Base-by-base conservation (phyloP, 92 coral and sea anemone genomes). In the Porites rus region DNA sequence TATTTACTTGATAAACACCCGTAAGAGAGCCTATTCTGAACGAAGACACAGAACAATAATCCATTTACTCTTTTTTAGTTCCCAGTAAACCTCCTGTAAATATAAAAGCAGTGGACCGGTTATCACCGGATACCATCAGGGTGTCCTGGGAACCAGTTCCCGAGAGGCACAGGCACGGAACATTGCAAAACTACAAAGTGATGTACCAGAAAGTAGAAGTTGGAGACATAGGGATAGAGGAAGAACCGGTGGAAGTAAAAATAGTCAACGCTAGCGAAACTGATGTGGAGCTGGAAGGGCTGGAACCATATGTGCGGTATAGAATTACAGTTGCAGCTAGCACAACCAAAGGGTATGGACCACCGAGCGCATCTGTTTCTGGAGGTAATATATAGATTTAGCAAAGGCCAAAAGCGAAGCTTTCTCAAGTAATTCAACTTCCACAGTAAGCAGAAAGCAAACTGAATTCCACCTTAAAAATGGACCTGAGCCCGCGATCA, bases 81-180 rank as follows among this genome's bases (percentile, higher is more conserved):
- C 99, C 99, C 21, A 84, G 93, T 56, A 80, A 79, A 8, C 89
- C 98, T 24, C 99, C 99, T 11, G 75, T 71, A 12, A 80, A 85
- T 18, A 22, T 96, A 12, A 84, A 75, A 50, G 85, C 94, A 18
- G 59, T 73, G 31, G 90, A 88, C 88, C 56, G 89, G 69, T 77
- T 94, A 19, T 94, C 93, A 22, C 87, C 92, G 18, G 38, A 85
- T 53, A 66, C 61, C 17, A 84, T 95, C 52, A 56, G 50, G 0
- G 88, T 95, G 18, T 71, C 82, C 65, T 95, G 98, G 98, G 51
- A 84, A 60, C 76, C 72, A 28, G 88, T 95, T 14, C 93, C 87
- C 51, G 13, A 21, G 50, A 76, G 83, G 25, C 75, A 81, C 69
- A 90, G 60, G 65, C 87, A 91, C 66, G 98, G 98, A 14, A 58